Evolutionary conservation across 2,113 vertebrate species (phyloP).

Genomic region (Echinops telfairi): DNA sequence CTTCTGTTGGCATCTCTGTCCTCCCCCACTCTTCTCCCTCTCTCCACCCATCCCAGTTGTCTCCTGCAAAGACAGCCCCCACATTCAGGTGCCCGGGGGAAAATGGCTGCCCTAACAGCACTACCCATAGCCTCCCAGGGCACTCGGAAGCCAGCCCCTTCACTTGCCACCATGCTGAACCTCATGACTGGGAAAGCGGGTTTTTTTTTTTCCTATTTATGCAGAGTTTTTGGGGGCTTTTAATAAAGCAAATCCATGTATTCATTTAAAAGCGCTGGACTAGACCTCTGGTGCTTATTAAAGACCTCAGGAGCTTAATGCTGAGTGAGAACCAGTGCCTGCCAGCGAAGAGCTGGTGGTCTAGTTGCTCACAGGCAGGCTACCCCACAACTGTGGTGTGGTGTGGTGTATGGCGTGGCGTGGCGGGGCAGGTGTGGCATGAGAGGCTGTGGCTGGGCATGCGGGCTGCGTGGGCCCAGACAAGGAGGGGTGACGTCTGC

Average conservation of each 20-base stretch:
- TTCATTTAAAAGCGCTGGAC: conserved; percentile 26
- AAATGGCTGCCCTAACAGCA: not conserved
- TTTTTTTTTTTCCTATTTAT: not conserved
- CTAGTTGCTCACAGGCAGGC: not conserved
- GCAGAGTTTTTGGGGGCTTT: conserved; percentile 3
- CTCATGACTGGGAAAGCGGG: not conserved
- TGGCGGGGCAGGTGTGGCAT: not conserved
- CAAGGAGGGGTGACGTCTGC: not conserved
- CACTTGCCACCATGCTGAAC: not conserved
- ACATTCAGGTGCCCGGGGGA: not conserved
- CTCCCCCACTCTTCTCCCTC: too few species aligned
- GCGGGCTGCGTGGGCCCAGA: not conserved
- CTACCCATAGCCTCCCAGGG: accelerated
- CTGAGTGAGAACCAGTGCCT: not conserved
- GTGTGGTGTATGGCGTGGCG: not conserved
- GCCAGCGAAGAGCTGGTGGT: not conserved
- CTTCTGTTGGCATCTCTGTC: not conserved
- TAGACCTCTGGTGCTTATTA: conserved; percentile 51
- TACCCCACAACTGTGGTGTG: not conserved
- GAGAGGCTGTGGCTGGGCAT: not conserved
- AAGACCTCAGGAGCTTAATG: conserved; percentile 26
- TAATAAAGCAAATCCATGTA: conserved; percentile 11
- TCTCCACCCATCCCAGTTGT: not conserved
- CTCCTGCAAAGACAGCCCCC: not conserved
- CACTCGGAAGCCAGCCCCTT: not conserved